A percentile compares a stretch with the other conserved stretches of the same genome.
Conservation (phyloP, 2,797 vertebrate species). For the Acrossocheilus wenchowensis region DNA sequence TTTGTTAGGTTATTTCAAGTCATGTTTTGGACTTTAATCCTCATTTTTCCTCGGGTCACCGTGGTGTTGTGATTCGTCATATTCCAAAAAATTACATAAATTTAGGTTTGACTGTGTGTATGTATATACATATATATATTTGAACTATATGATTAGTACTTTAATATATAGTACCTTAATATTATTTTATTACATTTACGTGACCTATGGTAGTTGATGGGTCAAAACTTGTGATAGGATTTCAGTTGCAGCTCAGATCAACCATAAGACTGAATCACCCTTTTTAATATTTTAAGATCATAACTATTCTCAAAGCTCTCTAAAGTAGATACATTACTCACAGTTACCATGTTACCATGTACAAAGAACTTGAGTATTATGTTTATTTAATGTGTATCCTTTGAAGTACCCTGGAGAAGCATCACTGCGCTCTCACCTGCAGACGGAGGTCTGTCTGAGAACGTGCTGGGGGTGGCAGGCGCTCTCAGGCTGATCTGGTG, state of each 20-base stretch:
- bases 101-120: too few relatives aligned
- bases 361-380: neutral
- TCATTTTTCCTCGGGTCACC: too few relatives aligned
- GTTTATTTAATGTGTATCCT: neutral
- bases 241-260: neutral
- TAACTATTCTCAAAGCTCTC: neutral
- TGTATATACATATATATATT: too few relatives aligned
- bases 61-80: too few relatives aligned
- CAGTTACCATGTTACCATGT: neutral
- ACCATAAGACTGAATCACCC: neutral
- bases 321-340: neutral
- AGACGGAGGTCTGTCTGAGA: constrained; percentile 92
- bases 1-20: too few relatives aligned
- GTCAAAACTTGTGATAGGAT: too few relatives aligned
- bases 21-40: too few relatives aligned
- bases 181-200: too few relatives aligned
- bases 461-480: constrained; percentile 85
- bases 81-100: too few relatives aligned
- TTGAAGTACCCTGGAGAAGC: neutral
- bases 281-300: neutral
- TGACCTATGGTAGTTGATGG: too few relatives aligned
- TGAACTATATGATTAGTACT: too few relatives aligned
- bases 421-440: constrained; percentile 83
- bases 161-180: too few relatives aligned
- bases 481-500: constrained; percentile 88